Conservation (phyloP, 2,113 vertebrate genomes). For the Oryzias melastigma region DNA sequence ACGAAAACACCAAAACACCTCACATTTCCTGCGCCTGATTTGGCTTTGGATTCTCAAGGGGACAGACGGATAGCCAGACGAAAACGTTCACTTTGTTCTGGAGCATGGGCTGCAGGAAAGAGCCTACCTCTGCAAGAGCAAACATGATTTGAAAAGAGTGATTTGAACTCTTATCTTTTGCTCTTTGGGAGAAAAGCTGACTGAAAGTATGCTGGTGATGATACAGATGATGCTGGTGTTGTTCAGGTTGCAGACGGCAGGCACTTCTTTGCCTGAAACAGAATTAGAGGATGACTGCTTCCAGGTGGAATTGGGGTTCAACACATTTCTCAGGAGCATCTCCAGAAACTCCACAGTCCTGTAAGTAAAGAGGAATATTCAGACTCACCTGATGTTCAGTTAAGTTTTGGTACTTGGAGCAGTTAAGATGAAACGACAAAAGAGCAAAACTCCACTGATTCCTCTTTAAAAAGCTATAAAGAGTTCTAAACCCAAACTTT, state of each 20-base stretch:
- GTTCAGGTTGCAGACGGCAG: constrained; percentile 14
- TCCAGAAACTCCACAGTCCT: constrained; percentile 50
- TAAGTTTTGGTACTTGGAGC: background rate
- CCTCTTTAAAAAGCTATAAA: background rate
- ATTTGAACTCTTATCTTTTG: background rate
- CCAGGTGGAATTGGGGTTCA: constrained; percentile 20
- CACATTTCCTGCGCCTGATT: constrained; percentile 19
- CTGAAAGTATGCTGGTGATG: constrained; percentile 15
- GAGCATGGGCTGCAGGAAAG: background rate
- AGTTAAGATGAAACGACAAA: background rate
- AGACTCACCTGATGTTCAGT: too few species aligned
- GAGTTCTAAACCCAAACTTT: background rate
- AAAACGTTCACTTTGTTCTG: constrained; percentile 8
- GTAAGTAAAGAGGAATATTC: constrained; percentile 64
- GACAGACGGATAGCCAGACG: background rate
- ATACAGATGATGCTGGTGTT: constrained; percentile 11
- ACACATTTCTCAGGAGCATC: constrained; percentile 55
- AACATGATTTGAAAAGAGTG: constrained; percentile 4
- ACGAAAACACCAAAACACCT: constrained; percentile 36
- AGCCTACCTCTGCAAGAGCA: constrained; percentile 10
- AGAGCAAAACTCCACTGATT: background rate
- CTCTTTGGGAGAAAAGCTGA: background rate
- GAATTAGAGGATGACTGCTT: constrained; percentile 5
- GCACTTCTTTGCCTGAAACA: background rate
- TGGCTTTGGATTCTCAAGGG: background rate